Conservation (phyloP, 2,797 vertebrate species). For the Emys orbicularis region DNA sequence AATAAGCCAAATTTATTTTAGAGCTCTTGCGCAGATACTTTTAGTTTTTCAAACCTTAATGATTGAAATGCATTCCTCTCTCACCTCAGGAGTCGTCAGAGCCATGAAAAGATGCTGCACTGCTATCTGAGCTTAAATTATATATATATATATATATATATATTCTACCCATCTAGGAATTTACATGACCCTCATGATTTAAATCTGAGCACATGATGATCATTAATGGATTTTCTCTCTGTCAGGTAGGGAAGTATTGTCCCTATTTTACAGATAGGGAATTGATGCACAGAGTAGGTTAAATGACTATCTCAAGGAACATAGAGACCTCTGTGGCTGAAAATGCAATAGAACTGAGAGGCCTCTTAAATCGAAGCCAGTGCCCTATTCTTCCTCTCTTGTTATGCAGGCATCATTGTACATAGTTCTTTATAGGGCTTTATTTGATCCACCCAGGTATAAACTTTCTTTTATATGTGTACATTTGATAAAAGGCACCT, state of each 20-base stretch:
- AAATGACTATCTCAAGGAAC: neutral
- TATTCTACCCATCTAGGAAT: conserved; percentile 5
- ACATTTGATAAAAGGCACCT: fast-evolving
- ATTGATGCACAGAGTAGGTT: neutral
- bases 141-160: no score
- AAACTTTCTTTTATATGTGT: neutral
- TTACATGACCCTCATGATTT: neutral
- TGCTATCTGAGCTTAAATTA: conserved; percentile 51
- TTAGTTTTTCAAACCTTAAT: conserved; percentile 53
- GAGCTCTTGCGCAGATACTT: conserved; percentile 33
- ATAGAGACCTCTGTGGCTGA: neutral
- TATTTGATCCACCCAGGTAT: neutral
- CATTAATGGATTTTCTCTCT: conserved; percentile 40
- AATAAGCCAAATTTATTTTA: conserved; percentile 55
- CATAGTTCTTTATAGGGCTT: neutral
- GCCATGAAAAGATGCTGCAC: conserved; percentile 65
- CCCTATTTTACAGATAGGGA: neutral
- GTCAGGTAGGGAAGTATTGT: neutral
- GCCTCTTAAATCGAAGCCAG: neutral
- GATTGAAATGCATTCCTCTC: conserved; percentile 64
- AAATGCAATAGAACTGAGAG: conserved; percentile 37
- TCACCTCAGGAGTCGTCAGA: conserved; percentile 63
- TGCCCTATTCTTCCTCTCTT: conserved; percentile 6
- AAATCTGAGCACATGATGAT: neutral
- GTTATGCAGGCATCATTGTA: neutral